Evolutionary conservation across 2,888 invertebrate species (phyloP).

Genomic region (Cryptosula pallasiana): DNA sequence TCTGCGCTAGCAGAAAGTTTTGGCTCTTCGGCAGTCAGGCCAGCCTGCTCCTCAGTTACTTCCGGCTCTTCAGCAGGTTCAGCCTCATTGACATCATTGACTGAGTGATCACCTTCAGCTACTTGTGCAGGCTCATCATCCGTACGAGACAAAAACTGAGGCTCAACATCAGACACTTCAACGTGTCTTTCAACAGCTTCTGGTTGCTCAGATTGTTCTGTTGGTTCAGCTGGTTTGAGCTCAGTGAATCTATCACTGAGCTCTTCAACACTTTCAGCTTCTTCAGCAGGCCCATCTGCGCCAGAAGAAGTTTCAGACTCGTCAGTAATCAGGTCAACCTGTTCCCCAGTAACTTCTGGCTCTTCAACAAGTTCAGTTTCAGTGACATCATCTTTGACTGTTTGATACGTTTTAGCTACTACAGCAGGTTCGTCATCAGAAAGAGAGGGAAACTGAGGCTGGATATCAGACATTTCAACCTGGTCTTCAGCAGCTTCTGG

Average conservation of each 20-base stretch:
- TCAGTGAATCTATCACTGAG: too few species aligned
- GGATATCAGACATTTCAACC: not conserved
- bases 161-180: not conserved
- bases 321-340: not conserved
- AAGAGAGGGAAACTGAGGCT: not conserved
- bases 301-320: not conserved
- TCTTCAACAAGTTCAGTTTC: not conserved
- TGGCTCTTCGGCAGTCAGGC: not conserved
- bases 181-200: not conserved
- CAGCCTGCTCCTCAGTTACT: not conserved
- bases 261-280: not conserved
- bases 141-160: too few species aligned
- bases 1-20: not conserved
- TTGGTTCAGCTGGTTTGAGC: too few species aligned
- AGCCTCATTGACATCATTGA: not conserved
- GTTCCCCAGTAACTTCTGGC: not conserved
- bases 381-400: not conserved
- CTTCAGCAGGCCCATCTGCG: not conserved
- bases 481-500: not conserved
- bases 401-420: not conserved
- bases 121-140: not conserved
- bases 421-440: not conserved
- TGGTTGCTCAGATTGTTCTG: too few species aligned
- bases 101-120: not conserved
- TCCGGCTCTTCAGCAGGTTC: not conserved